Percentiles rank a stretch among this genome's conserved stretches.
phyloP scores from a whole-genome alignment of 2,888 invertebrate genomes.

The Seira sanloemensis region DNA sequence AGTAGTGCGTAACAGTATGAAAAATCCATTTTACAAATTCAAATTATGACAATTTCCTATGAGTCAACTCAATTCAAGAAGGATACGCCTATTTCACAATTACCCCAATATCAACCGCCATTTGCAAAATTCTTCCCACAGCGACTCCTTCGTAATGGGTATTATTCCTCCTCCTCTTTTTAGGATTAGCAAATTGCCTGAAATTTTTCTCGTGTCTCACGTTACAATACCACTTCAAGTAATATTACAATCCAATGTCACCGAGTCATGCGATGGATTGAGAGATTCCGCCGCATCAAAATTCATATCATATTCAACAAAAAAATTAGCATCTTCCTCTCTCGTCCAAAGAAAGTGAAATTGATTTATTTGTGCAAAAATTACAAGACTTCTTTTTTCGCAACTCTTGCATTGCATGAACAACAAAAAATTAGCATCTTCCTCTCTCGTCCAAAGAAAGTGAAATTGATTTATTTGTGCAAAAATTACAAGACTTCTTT shows the following conservation, averaged over 20 bases:
- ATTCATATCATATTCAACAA: not conserved
- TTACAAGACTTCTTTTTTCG: not conserved
- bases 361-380: not conserved
- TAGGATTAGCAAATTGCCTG: too few species aligned
- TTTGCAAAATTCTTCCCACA: too few species aligned
- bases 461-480: constrained; percentile 36
- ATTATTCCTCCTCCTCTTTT: too few species aligned
- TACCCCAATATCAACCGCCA: too few species aligned
- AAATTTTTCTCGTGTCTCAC: too few species aligned
- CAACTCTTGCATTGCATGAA: not conserved
- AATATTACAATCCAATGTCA: too few species aligned
- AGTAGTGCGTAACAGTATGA: constrained; percentile 37
- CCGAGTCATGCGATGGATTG: too few species aligned
- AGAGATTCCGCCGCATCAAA: not conserved
- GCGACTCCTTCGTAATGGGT: too few species aligned
- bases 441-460: constrained; percentile 31
- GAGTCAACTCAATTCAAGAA: too few species aligned
- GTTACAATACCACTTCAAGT: too few species aligned
- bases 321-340: not conserved
- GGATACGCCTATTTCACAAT: too few species aligned
- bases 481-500: constrained; percentile 3
- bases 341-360: not conserved
- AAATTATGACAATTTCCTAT: too few species aligned
- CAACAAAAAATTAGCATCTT: not conserved
- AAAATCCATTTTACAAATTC: not conserved